phyloP scores from a whole-genome alignment of 2,797 vertebrate genomes.

The Cryptoblepharus egeriae region DNA sequence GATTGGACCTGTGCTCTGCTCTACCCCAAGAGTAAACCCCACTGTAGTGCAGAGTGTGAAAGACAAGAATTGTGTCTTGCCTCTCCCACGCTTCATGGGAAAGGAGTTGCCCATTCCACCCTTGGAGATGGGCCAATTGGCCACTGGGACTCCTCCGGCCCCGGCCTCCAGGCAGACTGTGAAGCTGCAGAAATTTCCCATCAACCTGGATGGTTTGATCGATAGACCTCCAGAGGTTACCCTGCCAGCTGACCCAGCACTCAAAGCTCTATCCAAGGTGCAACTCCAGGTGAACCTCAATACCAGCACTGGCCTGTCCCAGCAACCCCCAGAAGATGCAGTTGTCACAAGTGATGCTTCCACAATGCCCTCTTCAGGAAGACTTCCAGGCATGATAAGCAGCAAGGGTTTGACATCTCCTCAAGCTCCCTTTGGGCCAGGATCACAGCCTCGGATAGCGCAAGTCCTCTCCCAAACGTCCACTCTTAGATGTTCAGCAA shows the following conservation, averaged over 20 bases:
- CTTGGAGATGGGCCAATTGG: slow-evolving; percentile 15
- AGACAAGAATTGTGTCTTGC: slow-evolving; percentile 15
- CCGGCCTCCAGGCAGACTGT: slow-evolving; percentile 69
- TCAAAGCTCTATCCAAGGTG: slow-evolving; percentile 57
- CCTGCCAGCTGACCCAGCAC: slow-evolving; percentile 18
- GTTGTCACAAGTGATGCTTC: slow-evolving; percentile 19
- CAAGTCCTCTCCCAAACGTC: slow-evolving; percentile 59
- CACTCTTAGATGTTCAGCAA: slow-evolving; percentile 26
- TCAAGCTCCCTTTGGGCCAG: slow-evolving; percentile 68
- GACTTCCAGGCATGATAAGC: slow-evolving; percentile 61
- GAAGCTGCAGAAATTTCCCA: slow-evolving; percentile 82
- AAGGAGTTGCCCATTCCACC: slow-evolving; percentile 66
- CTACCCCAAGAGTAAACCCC: slow-evolving; percentile 28
- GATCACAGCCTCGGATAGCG: slow-evolving; percentile 73
- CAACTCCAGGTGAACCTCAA: slow-evolving; percentile 62
- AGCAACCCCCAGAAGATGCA: slow-evolving; percentile 66
- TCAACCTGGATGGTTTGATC: slow-evolving; percentile 77
- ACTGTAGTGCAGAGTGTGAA: slow-evolving; percentile 62
- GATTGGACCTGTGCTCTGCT: slow-evolving; percentile 39
- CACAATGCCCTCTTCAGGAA: slow-evolving; percentile 40
- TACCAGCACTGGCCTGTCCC: slow-evolving; percentile 46
- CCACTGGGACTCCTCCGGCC: slow-evolving; percentile 36
- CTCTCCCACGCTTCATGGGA: slow-evolving; percentile 37
- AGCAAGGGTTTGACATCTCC: slow-evolving; percentile 56
- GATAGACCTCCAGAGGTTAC: slow-evolving; percentile 39